Conservation (phyloP, 2,797 vertebrate genomes). For the Chanos chanos region DNA sequence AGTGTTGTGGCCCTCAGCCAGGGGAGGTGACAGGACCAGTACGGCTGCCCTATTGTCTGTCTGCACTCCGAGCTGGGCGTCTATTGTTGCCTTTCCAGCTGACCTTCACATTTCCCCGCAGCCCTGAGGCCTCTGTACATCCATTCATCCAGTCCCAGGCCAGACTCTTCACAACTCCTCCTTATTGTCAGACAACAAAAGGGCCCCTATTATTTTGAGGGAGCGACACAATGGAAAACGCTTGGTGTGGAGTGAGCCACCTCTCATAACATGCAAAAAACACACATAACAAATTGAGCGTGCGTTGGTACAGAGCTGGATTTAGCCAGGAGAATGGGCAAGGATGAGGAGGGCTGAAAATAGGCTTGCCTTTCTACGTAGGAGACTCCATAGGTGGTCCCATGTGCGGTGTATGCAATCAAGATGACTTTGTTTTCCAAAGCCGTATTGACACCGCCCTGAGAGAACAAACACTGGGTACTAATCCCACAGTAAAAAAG, state of each 20-base stretch:
- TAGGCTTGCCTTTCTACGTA: not conserved
- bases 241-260: slow-evolving; percentile 10
- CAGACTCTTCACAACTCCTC: slow-evolving; percentile 24
- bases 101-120: slow-evolving; percentile 43
- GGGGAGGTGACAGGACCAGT: slow-evolving; percentile 2
- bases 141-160: slow-evolving; percentile 28
- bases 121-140: not conserved
- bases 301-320: not conserved
- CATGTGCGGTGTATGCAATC: too few relatives aligned
- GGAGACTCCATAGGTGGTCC: too few relatives aligned
- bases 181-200: slow-evolving; percentile 43
- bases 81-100: slow-evolving; percentile 41
- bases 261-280: too few relatives aligned
- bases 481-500: too few relatives aligned
- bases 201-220: slow-evolving; percentile 15
- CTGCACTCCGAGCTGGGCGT: slow-evolving; percentile 16
- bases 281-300: slow-evolving; percentile 18
- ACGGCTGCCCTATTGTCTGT: slow-evolving; percentile 37
- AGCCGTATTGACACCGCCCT: too few relatives aligned
- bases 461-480: too few relatives aligned
- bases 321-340: not conserved
- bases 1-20: too few relatives aligned
- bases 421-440: too few relatives aligned
- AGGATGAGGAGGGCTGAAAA: slow-evolving; percentile 6
- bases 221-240: slow-evolving; percentile 24